A percentile compares a stretch with the other conserved stretches of the same genome.
phyloP scores from a whole-genome alignment of 2,113 vertebrate genomes.

The Hemichromis elongatus region DNA sequence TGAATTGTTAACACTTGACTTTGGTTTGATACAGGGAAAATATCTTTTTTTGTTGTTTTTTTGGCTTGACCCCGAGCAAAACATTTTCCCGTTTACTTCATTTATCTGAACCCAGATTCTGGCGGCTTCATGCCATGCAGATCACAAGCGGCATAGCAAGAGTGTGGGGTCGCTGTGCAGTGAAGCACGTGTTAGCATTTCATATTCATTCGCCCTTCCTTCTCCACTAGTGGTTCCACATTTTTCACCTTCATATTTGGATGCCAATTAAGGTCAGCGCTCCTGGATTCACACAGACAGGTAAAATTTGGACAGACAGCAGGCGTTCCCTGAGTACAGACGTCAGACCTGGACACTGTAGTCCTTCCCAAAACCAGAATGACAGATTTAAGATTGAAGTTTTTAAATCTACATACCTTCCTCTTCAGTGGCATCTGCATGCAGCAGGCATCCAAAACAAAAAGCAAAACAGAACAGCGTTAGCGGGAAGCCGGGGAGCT shows the following conservation, averaged over 20 bases:
- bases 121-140: slow-evolving; percentile 65
- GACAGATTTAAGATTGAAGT: slow-evolving; percentile 31
- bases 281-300: slow-evolving; percentile 33
- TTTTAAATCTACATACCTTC: slow-evolving; percentile 70
- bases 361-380: slow-evolving; percentile 55
- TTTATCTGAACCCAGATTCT: slow-evolving; percentile 28
- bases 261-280: slow-evolving; percentile 28
- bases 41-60: neutral
- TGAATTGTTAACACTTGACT: neutral
- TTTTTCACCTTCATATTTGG: neutral
- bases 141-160: slow-evolving; percentile 31
- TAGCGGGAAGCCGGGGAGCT: slow-evolving; percentile 17
- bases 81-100: neutral
- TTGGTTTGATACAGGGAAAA: neutral
- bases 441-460: slow-evolving; percentile 71
- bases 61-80: slow-evolving; percentile 66
- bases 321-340: slow-evolving; percentile 45
- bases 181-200: slow-evolving; percentile 60
- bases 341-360: slow-evolving; percentile 36
- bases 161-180: slow-evolving; percentile 33
- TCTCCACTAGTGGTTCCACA: neutral
- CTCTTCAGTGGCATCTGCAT: slow-evolving; percentile 74
- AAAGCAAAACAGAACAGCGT: slow-evolving; percentile 59
- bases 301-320: slow-evolving; percentile 29
- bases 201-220: slow-evolving; percentile 68